Base-by-base conservation (phyloP, 23 tunicate species). In the Corella eumyota region DNA sequence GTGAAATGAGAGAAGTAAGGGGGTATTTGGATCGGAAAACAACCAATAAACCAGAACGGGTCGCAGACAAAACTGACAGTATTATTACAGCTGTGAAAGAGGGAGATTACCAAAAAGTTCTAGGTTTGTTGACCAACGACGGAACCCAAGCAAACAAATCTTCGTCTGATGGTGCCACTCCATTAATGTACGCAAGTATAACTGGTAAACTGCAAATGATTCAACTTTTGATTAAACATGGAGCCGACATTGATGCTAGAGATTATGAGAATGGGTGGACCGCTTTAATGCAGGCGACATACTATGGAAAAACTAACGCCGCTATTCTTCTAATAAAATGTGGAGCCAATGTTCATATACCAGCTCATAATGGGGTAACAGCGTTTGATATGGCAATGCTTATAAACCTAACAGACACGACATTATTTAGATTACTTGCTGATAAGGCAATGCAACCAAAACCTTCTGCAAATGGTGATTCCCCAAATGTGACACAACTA, bases 231-330 rank as follows among this genome's bases (percentile, higher is more conserved):
- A 60, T 91, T 17, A 60, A 65, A 17, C n/a, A 68, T 58, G 92
- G 98, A 15, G 98, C 98, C 0, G 90, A 91, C 44, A 87, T 91
- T n/a, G 70, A 91, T 57, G 98, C 98, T 22, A 64, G 62, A 36
- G 98, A 91, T 44, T 81, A 74, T 61, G 98, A 91, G 70, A 91
- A 91, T 57, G 92, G 92, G 6, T 91, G 98, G 98, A 91, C 98
- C 0, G 98, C 98, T 3, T 50, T 91, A 13, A 91, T 91, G 98
- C 98, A 91, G 69, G 98, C 98, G 6, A 91, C 98, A 4, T 91
- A 91, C 40, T 91, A 91, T 59, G 92, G 98, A 70, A 77, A 86
- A 59, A 81, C 76, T 11, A 61, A 78, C 19, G 95, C 95, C 4
- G 95, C 95, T 7, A 77, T 70, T 6, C 25, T 34, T 5, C 38